Evolutionary conservation across 2,888 invertebrate genomes (phyloP).

Genomic region (Scelioninae gen. 1): DNA sequence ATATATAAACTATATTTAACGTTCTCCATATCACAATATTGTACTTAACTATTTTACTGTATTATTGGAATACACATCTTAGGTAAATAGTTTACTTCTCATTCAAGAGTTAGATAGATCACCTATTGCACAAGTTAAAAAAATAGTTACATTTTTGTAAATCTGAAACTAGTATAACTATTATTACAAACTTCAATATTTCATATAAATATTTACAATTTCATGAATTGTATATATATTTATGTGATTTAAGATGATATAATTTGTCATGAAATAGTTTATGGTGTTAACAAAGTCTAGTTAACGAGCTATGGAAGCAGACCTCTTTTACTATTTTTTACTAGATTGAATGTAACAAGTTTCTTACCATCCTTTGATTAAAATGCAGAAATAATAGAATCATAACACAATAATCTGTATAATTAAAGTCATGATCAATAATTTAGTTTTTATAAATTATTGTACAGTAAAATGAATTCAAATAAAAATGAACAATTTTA

Average conservation of each 20-base stretch:
- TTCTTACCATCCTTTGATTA: constrained; percentile 21
- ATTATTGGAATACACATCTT: neutral
- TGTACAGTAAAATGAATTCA: neutral
- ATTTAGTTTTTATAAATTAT: neutral
- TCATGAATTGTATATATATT: neutral
- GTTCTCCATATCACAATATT: constrained; percentile 14
- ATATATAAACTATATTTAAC: neutral
- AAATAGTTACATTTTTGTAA: too few relatives aligned
- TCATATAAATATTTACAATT: neutral
- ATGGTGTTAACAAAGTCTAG: neutral
- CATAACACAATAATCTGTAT: neutral
- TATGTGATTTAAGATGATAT: neutral
- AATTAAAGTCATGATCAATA: constrained; percentile 27
- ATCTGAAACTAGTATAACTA: neutral
- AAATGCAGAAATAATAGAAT: constrained; percentile 8
- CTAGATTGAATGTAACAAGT: constrained; percentile 19
- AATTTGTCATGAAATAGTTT: neutral
- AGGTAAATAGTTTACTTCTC: neutral
- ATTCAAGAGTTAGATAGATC: constrained; percentile 10
- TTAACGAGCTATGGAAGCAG: constrained; percentile 23
- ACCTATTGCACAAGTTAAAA: neutral
- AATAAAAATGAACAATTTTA: neutral
- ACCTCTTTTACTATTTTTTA: constrained; percentile 33
- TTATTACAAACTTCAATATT: neutral
- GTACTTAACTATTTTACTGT: constrained; percentile 5